phyloP scores from a whole-genome alignment of 1,140 invertebrate species.

The Drosophila triauraria region DNA sequence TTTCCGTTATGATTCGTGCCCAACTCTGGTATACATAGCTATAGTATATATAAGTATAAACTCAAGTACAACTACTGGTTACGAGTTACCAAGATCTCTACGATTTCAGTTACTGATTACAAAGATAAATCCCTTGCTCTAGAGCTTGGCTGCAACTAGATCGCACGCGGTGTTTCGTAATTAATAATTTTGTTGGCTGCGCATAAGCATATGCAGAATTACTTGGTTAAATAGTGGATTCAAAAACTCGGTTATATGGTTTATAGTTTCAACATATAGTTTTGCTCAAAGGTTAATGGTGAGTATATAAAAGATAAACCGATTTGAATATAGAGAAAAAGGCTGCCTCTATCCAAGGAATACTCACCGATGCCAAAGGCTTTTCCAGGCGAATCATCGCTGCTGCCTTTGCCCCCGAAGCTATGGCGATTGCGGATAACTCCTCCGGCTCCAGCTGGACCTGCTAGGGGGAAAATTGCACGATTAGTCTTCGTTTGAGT shows the following conservation, averaged over 20 bases:
- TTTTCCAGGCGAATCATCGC: constrained; percentile 86
- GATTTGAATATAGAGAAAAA: not conserved
- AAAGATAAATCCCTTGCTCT: constrained; percentile 80
- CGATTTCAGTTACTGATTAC: constrained; percentile 15
- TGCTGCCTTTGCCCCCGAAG: constrained; percentile 80
- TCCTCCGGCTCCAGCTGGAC: constrained; percentile 43
- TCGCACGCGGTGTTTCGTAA: constrained; percentile 29
- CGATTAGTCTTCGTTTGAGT: not conserved
- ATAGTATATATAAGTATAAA: no score
- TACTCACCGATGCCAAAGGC: constrained; percentile 92
- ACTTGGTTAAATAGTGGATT: constrained; percentile 54
- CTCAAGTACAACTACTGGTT: constrained; percentile 33
- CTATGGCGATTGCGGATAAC: constrained; percentile 79
- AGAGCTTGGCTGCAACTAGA: constrained; percentile 58
- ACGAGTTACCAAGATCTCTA: constrained; percentile 19
- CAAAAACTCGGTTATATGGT: constrained; percentile 64
- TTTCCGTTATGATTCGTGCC: no score
- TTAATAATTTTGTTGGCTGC: constrained; percentile 49
- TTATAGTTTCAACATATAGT: constrained; percentile 54
- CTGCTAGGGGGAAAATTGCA: constrained; percentile 21
- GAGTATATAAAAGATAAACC: constrained; percentile 60
- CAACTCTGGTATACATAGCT: no score
- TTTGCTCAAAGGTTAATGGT: constrained; percentile 75
- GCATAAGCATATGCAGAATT: constrained; percentile 66
- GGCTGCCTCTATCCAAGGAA: constrained; percentile 13